phyloP scores from a whole-genome alignment of 2,797 vertebrate genomes.

The Spondyliosoma cantharus region DNA sequence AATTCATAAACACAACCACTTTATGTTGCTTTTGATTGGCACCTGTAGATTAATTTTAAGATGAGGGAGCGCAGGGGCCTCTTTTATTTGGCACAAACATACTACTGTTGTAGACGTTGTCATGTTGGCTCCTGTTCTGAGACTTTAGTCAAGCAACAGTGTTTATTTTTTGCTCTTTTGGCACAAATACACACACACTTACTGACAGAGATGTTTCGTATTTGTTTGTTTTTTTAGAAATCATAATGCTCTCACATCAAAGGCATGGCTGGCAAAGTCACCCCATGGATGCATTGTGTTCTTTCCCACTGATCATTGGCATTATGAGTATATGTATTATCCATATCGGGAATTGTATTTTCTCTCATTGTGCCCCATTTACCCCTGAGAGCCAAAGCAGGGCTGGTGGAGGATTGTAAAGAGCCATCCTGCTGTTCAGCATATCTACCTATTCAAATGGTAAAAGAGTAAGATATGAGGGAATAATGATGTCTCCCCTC shows the following conservation, averaged over 20 bases:
- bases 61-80: too few relatives aligned
- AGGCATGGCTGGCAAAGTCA: slow-evolving; percentile 68
- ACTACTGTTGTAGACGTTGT: not conserved
- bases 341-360: slow-evolving; percentile 65
- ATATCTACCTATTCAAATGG: slow-evolving; percentile 69
- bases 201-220: slow-evolving; percentile 34
- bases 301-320: slow-evolving; percentile 75
- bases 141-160: slow-evolving; percentile 29
- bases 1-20: not conserved
- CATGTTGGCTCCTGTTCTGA: slow-evolving; percentile 24
- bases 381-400: slow-evolving; percentile 68
- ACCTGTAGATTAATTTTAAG: not conserved
- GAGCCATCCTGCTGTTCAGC: slow-evolving; percentile 69
- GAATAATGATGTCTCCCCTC: slow-evolving; percentile 69
- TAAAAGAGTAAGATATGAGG: slow-evolving; percentile 61
- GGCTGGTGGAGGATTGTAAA: slow-evolving; percentile 60
- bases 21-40: not conserved
- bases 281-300: slow-evolving; percentile 71
- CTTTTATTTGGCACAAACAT: slow-evolving; percentile 6
- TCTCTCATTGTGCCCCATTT: slow-evolving; percentile 67
- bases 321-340: slow-evolving; percentile 78
- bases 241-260: slow-evolving; percentile 78
- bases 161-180: slow-evolving; percentile 46
- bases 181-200: slow-evolving; percentile 32
- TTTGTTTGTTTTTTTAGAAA: slow-evolving; percentile 58